Conservation (phyloP, 2,888 invertebrate genomes). For the Anarsia innoxiella region DNA sequence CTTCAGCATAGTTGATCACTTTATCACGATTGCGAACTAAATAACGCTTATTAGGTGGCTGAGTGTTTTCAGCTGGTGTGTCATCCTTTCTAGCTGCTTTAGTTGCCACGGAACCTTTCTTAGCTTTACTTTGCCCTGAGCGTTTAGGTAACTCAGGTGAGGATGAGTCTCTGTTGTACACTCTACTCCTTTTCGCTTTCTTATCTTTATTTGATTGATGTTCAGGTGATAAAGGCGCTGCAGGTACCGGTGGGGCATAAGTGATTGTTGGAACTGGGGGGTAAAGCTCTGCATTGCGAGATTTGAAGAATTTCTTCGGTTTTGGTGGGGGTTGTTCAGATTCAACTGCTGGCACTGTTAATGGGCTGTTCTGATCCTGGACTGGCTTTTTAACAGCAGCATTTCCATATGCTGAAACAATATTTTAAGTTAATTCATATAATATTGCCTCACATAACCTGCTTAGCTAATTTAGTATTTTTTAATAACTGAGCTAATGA, state of each 20-base stretch:
- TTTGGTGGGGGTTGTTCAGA: constrained; percentile 77
- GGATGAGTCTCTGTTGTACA: constrained; percentile 62
- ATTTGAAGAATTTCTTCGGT: constrained; percentile 94
- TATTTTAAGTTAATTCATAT: too few species aligned
- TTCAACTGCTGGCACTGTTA: constrained; percentile 70
- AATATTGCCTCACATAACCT: too few species aligned
- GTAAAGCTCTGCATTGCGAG: constrained; percentile 81
- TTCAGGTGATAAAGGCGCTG: constrained; percentile 63
- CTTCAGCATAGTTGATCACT: constrained; percentile 79
- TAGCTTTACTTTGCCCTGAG: constrained; percentile 57
- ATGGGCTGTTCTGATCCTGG: constrained; percentile 72
- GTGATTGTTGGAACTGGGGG: constrained; percentile 71
- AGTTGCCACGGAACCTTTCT: constrained; percentile 54
- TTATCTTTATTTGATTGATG: constrained; percentile 61
- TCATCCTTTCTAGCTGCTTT: constrained; percentile 68
- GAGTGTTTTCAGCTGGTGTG: constrained; percentile 44
- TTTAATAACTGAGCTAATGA: too few species aligned
- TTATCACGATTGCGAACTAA: constrained; percentile 74
- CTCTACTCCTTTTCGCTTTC: constrained; percentile 47
- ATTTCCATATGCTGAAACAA: constrained; percentile 61
- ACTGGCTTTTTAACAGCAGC: constrained; percentile 62
- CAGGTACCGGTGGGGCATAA: constrained; percentile 65
- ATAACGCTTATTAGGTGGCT: constrained; percentile 70
- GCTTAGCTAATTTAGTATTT: too few species aligned
- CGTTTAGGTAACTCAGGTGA: constrained; percentile 65